phyloP scores from a whole-genome alignment of 2,113 vertebrate species.

The Macquaria australasica region DNA sequence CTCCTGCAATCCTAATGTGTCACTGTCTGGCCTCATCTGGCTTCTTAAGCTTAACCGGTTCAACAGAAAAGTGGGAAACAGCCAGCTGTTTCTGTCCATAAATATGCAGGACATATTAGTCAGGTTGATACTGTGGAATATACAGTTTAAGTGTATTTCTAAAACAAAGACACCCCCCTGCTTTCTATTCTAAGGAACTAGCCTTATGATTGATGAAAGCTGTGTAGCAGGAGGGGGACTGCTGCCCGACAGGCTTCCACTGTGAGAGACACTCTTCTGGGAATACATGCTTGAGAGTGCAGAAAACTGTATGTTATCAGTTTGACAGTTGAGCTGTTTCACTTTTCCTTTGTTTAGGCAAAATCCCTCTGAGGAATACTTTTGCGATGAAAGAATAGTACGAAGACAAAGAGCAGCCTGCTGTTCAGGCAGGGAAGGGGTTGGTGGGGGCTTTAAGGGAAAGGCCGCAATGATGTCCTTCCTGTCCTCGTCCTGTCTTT shows the following conservation, averaged over 20 bases:
- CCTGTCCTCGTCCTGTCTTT: conserved; percentile 45
- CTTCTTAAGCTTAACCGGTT: conserved; percentile 42
- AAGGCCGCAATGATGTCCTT: conserved; percentile 40
- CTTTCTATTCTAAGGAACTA: conserved; percentile 51
- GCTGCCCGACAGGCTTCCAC: conserved; percentile 62
- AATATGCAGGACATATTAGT: conserved; percentile 29
- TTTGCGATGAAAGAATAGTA: conserved; percentile 63
- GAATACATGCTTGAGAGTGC: conserved; percentile 70
- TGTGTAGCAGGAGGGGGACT: conserved; percentile 24
- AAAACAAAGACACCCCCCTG: conserved; percentile 21
- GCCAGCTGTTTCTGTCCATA: neutral
- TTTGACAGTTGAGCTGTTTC: conserved; percentile 77
- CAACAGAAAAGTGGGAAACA: conserved; percentile 33
- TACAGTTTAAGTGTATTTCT: conserved; percentile 36
- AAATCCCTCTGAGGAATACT: conserved; percentile 63
- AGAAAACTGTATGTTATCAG: conserved; percentile 79
- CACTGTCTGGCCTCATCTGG: conserved; percentile 51
- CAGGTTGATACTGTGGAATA: conserved; percentile 25
- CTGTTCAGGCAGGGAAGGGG: conserved; percentile 10
- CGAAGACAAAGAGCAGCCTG: conserved; percentile 63
- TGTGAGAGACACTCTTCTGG: conserved; percentile 63
- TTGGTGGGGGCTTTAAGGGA: neutral
- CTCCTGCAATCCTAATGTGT: conserved; percentile 29
- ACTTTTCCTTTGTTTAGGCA: conserved; percentile 77
- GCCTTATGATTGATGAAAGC: conserved; percentile 68